Base-by-base conservation (phyloP, 2,113 vertebrate genomes). In the Struthidea cinerea region DNA sequence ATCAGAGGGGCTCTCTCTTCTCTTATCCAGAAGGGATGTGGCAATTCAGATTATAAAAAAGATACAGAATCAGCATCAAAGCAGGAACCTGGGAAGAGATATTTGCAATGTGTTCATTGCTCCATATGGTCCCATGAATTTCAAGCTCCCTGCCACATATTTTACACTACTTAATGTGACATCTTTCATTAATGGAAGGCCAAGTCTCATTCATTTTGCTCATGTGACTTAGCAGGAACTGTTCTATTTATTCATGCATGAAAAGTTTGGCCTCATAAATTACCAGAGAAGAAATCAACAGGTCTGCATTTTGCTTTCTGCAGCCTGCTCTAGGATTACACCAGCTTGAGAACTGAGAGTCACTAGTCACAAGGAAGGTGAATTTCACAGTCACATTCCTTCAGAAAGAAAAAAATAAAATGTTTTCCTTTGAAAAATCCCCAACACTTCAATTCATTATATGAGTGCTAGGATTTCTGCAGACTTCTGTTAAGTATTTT, bases 351-450 rank as follows among this genome's bases (percentile, higher is more conserved):
- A 89, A 64, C 30, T 63, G 35, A 42, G 37, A 32, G 28, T 14
- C 32, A n/a, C n/a, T 53, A 60, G 35, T 28, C 17, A 71, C n/a
- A 20, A 73, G 4, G 17, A 41, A 79, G 24, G 28, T 52, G 46
- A 89, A 69, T 49, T 23, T 77, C 39, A 41, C 14, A 60, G 33
- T 35, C 27, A 57, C 20, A 30, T n/a, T 73, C 21, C 20, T 68
- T 90, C 67, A 71, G 57, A 75, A 81, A 85, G 7, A 57, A 75
- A 88, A 59, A 78, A 32, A 56, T 3, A 39, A 78, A 57, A 26
- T 33, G 0, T 33, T 74, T 90, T 69, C 16, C 8, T 76, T 52
- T 39, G 13, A 8, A 56, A 59, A 61, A 39, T 1, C 0, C 1
- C 1, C 0, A 41, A 65, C 13, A 35, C 23, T 33, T 39, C 10